Percentiles rank a stretch among this genome's conserved stretches.
Evolutionary conservation across 2,797 vertebrate species (phyloP).

Genomic region (Yasuhikotakia modesta): DNA sequence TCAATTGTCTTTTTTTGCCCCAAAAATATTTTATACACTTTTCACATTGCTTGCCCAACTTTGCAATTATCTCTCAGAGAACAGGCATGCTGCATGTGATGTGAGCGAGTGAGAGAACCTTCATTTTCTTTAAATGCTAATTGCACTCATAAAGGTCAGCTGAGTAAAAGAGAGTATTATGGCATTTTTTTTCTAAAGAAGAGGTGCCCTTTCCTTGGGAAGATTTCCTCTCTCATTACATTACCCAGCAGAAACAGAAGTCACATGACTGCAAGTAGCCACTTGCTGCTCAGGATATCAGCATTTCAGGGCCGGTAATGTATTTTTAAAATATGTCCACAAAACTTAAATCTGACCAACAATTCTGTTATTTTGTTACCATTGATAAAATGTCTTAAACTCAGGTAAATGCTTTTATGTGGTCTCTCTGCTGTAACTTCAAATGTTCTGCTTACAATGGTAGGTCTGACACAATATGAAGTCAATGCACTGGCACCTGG

Average conservation of each 20-base stretch:
- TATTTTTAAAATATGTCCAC: slow-evolving; percentile 4
- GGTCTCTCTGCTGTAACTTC: slow-evolving; percentile 23
- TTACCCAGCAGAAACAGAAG: slow-evolving; percentile 58
- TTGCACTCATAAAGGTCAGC: slow-evolving; percentile 85
- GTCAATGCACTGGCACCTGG: slow-evolving; percentile 31
- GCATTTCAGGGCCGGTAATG: neutral
- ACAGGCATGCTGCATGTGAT: slow-evolving; percentile 45
- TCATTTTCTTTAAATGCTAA: slow-evolving; percentile 87
- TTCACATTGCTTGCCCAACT: slow-evolving; percentile 47
- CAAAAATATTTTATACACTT: neutral
- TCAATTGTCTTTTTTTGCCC: neutral
- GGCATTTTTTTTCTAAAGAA: slow-evolving; percentile 63
- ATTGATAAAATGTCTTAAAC: slow-evolving; percentile 14
- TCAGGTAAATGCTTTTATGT: slow-evolving; percentile 21
- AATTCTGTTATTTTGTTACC: neutral
- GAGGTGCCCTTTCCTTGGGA: slow-evolving; percentile 68
- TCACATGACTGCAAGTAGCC: neutral
- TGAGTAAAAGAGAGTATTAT: slow-evolving; percentile 77
- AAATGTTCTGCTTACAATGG: slow-evolving; percentile 42
- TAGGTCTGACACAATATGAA: slow-evolving; percentile 37
- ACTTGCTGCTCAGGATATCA: neutral
- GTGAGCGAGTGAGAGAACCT: slow-evolving; percentile 69
- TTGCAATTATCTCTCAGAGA: slow-evolving; percentile 71
- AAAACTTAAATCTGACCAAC: neutral
- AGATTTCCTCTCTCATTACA: slow-evolving; percentile 70